phyloP scores from a whole-genome alignment of 2,797 vertebrate genomes.

The Buphagus erythrorhynchus region DNA sequence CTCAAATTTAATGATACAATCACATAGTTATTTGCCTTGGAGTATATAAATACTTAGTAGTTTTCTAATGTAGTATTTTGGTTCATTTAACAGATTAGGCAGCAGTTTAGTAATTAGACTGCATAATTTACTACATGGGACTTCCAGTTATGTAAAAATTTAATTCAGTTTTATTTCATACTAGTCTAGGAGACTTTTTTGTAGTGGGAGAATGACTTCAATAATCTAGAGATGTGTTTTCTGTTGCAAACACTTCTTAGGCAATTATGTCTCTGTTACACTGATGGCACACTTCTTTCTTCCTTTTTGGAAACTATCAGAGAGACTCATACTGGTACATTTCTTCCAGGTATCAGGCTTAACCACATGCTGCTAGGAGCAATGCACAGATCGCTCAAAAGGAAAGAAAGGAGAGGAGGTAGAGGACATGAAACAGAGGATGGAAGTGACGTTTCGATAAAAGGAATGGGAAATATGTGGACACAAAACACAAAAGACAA shows the following conservation, averaged over 20 bases:
- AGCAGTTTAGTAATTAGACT: background rate
- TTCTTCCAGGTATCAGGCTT: background rate
- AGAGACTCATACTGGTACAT: background rate
- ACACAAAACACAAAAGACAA: background rate
- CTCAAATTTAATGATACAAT: background rate
- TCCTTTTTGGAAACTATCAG: background rate
- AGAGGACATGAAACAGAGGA: background rate
- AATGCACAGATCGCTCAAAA: background rate
- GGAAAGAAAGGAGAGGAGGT: background rate
- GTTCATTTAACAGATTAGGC: background rate
- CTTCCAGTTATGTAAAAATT: background rate
- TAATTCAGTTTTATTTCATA: slow-evolving; percentile 7
- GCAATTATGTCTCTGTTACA: background rate
- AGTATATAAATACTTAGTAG: background rate
- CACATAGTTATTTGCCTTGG: background rate
- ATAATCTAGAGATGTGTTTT: background rate
- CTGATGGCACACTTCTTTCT: background rate
- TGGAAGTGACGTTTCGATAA: background rate
- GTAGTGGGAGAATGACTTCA: background rate
- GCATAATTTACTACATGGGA: background rate
- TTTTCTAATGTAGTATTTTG: background rate
- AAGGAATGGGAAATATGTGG: background rate
- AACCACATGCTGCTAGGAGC: background rate
- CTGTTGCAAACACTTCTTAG: background rate
- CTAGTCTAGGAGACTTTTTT: background rate